Percentiles rank a stretch among this genome's conserved stretches.
These are phyloP conservation scores for Thamnophis sirtalis DNA, from an alignment of 2,113 vertebrate species.

Conservation along the genomic window DNA sequence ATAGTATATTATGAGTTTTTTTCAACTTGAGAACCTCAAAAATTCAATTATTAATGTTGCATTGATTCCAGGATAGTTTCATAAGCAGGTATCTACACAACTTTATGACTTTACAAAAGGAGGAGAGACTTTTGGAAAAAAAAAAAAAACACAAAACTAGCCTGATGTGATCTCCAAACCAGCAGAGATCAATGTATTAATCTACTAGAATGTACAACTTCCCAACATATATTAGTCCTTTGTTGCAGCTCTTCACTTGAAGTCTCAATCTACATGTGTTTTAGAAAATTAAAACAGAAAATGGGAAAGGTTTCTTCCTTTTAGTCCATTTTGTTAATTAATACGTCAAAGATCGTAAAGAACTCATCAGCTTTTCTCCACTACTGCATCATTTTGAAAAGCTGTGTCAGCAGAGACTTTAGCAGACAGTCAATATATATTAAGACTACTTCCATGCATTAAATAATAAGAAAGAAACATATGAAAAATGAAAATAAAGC, in stretches of 20 bases:
- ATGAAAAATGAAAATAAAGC: constrained; percentile 51
- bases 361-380: constrained; percentile 77
- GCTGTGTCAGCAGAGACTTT: constrained; percentile 78
- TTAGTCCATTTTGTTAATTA: constrained; percentile 93
- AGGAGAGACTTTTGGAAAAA: constrained; percentile 6
- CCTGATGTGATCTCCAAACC: not conserved
- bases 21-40: not conserved
- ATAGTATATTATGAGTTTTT: not conserved
- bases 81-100: not conserved
- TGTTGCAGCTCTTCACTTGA: constrained; percentile 46
- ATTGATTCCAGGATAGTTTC: not conserved
- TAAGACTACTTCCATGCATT: constrained; percentile 70
- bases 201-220: not conserved
- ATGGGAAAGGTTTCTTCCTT: constrained; percentile 74
- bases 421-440: constrained; percentile 85
- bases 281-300: constrained; percentile 81
- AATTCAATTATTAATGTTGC: constrained; percentile 2
- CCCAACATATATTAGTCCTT: constrained; percentile 21
- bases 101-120: not conserved
- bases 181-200: constrained; percentile 28
- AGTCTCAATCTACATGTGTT: constrained; percentile 65
- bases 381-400: constrained; percentile 76
- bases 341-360: constrained; percentile 93
- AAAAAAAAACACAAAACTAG: too few relatives aligned
- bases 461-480: constrained; percentile 66